Percentiles rank a stretch among this genome's conserved stretches.
These are phyloP conservation scores for Myxocyprinus asiaticus DNA, from an alignment of 2,113 vertebrate genomes.

Conservation along the genomic window DNA sequence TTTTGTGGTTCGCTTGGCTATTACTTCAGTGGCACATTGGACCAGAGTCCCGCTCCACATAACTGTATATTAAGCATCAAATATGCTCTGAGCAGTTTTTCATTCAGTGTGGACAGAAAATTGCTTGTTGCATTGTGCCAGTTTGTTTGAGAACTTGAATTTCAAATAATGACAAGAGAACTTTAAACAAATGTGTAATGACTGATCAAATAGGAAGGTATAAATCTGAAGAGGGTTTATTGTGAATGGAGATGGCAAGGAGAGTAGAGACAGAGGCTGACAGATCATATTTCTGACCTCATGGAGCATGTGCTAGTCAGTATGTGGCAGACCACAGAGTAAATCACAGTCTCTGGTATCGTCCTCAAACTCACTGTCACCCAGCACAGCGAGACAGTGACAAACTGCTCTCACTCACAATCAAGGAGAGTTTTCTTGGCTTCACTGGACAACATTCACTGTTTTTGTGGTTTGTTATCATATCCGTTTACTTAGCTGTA, in stretches of 20 bases:
- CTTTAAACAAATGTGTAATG: neutral
- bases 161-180: neutral
- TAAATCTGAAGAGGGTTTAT: neutral
- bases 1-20: too few relatives aligned
- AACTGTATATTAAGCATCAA: too few relatives aligned
- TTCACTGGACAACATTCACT: neutral
- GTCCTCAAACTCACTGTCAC: neutral
- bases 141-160: neutral
- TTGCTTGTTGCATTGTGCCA: too few relatives aligned
- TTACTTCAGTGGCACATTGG: too few relatives aligned
- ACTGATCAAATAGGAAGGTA: neutral
- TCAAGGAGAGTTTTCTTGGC: neutral
- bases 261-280: neutral
- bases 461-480: neutral
- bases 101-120: too few relatives aligned
- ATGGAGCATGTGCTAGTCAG: constrained; percentile 53
- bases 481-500: too few relatives aligned
- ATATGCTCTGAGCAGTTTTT: too few relatives aligned
- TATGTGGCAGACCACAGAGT: constrained; percentile 48
- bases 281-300: constrained; percentile 34
- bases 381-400: neutral
- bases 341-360: constrained; percentile 50
- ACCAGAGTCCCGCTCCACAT: too few relatives aligned
- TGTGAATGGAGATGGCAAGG: neutral
- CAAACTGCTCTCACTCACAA: too few relatives aligned